These are phyloP conservation scores for Pomatostomus ruficeps DNA, from an alignment of 2,113 vertebrate species.

Conservation along the genomic window DNA sequence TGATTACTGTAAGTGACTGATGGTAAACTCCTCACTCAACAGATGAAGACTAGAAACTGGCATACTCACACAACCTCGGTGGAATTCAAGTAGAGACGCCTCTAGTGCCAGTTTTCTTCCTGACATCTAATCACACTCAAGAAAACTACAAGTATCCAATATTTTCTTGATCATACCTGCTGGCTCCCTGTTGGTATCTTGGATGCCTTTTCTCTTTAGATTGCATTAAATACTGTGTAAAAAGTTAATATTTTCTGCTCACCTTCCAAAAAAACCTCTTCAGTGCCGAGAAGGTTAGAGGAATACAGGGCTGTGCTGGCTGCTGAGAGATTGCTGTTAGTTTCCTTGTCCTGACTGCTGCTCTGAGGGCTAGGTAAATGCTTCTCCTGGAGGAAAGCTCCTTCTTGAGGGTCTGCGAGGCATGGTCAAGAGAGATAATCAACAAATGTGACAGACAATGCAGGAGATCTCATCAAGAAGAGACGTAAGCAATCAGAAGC, in stretches of 20 bases:
- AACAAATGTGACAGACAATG: not conserved
- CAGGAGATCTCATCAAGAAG: not conserved
- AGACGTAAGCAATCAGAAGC: not conserved
- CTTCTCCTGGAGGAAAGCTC: not conserved
- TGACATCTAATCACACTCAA: not conserved
- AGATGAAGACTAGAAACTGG: not conserved
- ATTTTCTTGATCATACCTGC: not conserved
- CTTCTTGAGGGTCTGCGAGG: not conserved
- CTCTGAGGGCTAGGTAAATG: not conserved
- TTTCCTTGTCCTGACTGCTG: not conserved
- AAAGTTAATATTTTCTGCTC: not conserved
- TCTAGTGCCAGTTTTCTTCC: not conserved
- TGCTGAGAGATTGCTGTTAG: not conserved
- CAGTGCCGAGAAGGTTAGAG: not conserved
- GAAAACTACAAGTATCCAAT: not conserved
- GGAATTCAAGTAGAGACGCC: not conserved
- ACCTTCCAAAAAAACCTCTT: not conserved
- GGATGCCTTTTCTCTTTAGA: not conserved
- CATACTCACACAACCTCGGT: fast-evolving
- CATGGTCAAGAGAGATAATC: not conserved
- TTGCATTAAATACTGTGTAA: not conserved
- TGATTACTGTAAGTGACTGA: not conserved
- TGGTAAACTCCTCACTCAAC: not conserved
- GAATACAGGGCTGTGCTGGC: not conserved
- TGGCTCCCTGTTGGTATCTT: not conserved